A percentile compares a stretch with the other conserved stretches of the same genome.
Evolutionary conservation across 2,888 invertebrate genomes (phyloP).

Genomic region (Lycia hirtaria): DNA sequence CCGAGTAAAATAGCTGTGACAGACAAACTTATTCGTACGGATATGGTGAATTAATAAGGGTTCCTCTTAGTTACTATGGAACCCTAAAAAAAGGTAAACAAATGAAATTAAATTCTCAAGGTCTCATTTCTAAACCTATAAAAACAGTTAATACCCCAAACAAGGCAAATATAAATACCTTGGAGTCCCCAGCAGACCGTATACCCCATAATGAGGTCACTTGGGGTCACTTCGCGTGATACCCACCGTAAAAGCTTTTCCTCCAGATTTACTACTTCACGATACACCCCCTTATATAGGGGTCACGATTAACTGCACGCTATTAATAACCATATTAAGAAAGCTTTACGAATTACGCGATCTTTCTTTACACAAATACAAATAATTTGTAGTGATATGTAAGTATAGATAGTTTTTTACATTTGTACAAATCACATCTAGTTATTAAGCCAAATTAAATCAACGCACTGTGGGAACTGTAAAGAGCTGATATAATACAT

Average conservation of each 20-base stretch:
- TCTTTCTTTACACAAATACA: no score
- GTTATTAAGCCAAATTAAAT: no score
- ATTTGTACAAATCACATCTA: background rate
- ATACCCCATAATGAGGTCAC: slow-evolving; percentile 62
- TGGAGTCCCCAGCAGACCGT: slow-evolving; percentile 20
- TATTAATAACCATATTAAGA: slow-evolving; percentile 75
- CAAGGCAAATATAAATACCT: slow-evolving; percentile 17
- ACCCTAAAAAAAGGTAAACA: no score
- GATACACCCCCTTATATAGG: slow-evolving; percentile 63
- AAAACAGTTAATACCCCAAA: slow-evolving; percentile 10
- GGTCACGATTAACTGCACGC: slow-evolving; percentile 74
- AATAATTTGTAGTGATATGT: no score
- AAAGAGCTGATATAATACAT: no score
- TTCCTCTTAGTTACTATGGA: no score
- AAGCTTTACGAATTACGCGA: background rate
- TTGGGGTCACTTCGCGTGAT: slow-evolving; percentile 78
- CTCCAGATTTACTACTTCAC: slow-evolving; percentile 69
- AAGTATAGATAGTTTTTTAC: no score
- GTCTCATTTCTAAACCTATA: slow-evolving; percentile 1
- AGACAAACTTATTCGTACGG: no score
- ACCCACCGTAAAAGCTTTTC: slow-evolving; percentile 74
- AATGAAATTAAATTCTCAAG: no score
- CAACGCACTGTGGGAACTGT: no score
- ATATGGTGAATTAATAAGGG: no score
- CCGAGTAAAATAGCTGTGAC: no score